Base-by-base conservation (phyloP, 2,888 invertebrate genomes). In the Eutolmus rufibarbis region DNA sequence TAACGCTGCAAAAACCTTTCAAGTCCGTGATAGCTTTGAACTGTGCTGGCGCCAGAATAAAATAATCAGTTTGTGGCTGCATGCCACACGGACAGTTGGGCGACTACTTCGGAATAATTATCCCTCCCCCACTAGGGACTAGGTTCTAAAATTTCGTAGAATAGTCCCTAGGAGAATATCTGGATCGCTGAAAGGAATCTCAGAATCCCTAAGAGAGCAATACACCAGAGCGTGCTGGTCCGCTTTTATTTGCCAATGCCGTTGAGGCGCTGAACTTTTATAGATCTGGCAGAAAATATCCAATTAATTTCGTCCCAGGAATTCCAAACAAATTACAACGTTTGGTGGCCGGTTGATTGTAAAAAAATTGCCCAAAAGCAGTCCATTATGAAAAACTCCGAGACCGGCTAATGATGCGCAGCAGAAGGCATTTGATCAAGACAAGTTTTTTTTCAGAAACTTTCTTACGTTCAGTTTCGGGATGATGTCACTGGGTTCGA, bases 401-500 rank as follows among this genome's bases (percentile, higher is more conserved):
- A 79, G 31, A 79, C 79, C 23, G 78, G 79, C 46, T 51, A 46
- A 79, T 46, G 79, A 51, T 79, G 23, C 78, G 78, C 78, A 78
- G 40, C 78, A 78, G 37, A 37, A 43, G 78, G 78, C 23, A 78
- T 78, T 78, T 43, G 78, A 78, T 51, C 79, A 79, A 23, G 79
- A 79, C 46, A 51, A 51, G 51, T 37, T 76, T 76, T 79, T 79
- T 19, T 28, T 16, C 8, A 8, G 28, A 66, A 79, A 79, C 79
- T 51, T 79, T 79, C 79, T 46, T 79, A 51, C 23, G 51, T 28
- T 79, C 51, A 28, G 51, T 51, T 51, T 51, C 79, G 56, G 31
- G 79, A 51, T 79, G 79, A 79, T 79, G 79, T 79, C 79, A 79
- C 79, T 79, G 34, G 76, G 31, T 76, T 79, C 51, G 23, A 79